Percentiles rank a stretch among this genome's conserved stretches.
These are phyloP conservation scores for Deroptyus accipitrinus DNA, from an alignment of 2,113 vertebrate species.

Conservation along the genomic window DNA sequence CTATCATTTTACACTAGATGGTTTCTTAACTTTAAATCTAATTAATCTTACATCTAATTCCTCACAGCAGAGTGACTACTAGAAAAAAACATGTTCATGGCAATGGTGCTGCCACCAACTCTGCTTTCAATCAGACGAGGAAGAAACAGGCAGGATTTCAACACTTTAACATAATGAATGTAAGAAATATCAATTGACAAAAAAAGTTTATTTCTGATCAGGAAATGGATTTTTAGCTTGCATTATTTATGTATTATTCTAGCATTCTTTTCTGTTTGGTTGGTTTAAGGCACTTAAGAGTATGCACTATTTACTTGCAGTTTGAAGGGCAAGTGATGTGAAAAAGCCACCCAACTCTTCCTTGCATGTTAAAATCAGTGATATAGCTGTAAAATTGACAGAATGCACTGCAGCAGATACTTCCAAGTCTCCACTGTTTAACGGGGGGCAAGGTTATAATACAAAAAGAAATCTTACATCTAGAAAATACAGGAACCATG, in stretches of 20 bases:
- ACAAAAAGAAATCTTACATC: not conserved
- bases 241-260: not conserved
- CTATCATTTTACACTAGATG: not conserved
- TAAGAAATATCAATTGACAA: not conserved
- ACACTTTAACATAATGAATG: not conserved
- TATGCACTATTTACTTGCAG: not conserved
- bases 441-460: not conserved
- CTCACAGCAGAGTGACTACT: not conserved
- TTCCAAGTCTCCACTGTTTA: not conserved
- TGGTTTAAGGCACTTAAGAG: not conserved
- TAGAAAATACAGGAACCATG: not conserved
- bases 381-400: not conserved
- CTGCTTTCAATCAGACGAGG: not conserved
- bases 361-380: not conserved
- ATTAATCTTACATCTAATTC: not conserved
- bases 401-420: not conserved
- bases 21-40: not conserved
- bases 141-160: not conserved
- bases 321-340: not conserved
- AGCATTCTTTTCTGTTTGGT: not conserved
- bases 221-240: not conserved
- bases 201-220: not conserved
- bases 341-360: not conserved
- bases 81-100: not conserved
- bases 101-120: not conserved